These are phyloP conservation scores for Atta texana DNA, from an alignment of 1,140 invertebrate genomes.

Conservation along the genomic window DNA sequence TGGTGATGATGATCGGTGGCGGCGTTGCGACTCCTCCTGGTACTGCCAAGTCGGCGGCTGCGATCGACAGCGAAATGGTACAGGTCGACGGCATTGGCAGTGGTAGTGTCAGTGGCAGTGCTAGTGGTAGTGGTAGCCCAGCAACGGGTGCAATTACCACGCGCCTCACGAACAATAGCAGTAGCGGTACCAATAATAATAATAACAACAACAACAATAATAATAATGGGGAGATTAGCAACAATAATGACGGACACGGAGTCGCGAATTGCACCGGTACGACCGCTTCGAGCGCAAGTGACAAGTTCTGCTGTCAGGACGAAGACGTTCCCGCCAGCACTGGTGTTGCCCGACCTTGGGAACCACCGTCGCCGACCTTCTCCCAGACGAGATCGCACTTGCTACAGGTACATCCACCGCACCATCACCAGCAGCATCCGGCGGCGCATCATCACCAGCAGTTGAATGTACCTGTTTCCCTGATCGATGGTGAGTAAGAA, in stretches of 20 bases:
- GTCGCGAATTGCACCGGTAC: slow-evolving; percentile 72
- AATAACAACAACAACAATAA: slow-evolving; percentile 71
- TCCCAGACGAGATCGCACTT: slow-evolving; percentile 80
- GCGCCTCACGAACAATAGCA: slow-evolving; percentile 64
- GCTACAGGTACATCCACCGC: slow-evolving; percentile 78
- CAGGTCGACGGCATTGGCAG: slow-evolving; percentile 83
- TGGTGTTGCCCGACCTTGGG: slow-evolving; percentile 81
- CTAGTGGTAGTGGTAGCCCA: slow-evolving; percentile 82
- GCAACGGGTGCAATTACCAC: slow-evolving; percentile 79
- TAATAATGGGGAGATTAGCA: slow-evolving; percentile 58
- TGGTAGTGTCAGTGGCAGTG: slow-evolving; percentile 84
- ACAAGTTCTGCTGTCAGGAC: slow-evolving; percentile 80
- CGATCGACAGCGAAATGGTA: slow-evolving; percentile 83
- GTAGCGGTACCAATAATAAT: slow-evolving; percentile 69
- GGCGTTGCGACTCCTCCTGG: slow-evolving; percentile 84
- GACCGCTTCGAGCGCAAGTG: slow-evolving; percentile 55
- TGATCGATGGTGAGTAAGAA: slow-evolving; percentile 82
- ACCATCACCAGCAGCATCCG: slow-evolving; percentile 79
- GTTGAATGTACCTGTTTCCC: slow-evolving; percentile 76
- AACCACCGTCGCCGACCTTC: slow-evolving; percentile 82
- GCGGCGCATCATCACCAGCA: slow-evolving; percentile 80
- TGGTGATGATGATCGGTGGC: slow-evolving; percentile 85
- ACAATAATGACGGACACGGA: slow-evolving; percentile 74
- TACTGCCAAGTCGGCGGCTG: slow-evolving; percentile 83
- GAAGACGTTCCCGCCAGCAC: slow-evolving; percentile 76